Evolutionary conservation across 2,888 invertebrate species (phyloP).

Genomic region (Pseudococcus longispinus): DNA sequence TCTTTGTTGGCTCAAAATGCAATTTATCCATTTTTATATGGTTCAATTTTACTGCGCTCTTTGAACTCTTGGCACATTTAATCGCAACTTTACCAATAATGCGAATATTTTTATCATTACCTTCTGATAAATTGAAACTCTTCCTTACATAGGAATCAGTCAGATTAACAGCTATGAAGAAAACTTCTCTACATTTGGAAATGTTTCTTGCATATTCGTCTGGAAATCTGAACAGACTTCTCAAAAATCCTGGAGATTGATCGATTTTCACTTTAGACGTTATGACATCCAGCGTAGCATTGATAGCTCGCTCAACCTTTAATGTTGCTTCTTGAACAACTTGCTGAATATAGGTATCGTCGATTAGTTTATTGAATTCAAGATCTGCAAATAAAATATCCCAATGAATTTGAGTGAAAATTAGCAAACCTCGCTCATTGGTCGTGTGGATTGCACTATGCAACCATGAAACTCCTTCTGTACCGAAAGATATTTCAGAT

Average conservation of each 20-base stretch:
- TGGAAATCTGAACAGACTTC: slow-evolving; percentile 71
- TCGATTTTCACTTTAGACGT: not conserved
- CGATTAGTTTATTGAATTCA: not conserved
- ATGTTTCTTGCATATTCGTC: slow-evolving; percentile 83
- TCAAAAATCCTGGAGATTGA: not conserved
- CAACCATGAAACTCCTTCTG: too few species aligned
- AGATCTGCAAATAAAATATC: not conserved
- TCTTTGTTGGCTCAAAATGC: too few species aligned
- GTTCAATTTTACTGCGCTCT: too few species aligned
- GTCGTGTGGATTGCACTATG: not conserved
- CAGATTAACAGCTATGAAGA: slow-evolving; percentile 87
- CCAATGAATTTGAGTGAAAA: not conserved
- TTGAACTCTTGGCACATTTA: too few species aligned
- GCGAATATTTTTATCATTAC: too few species aligned
- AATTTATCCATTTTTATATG: too few species aligned
- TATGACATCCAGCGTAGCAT: not conserved
- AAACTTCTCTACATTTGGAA: slow-evolving; percentile 93
- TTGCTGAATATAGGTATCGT: not conserved
- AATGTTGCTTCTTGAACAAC: not conserved
- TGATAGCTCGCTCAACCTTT: not conserved
- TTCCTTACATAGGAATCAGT: slow-evolving; percentile 77
- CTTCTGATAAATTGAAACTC: not conserved
- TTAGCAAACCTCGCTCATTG: too few species aligned
- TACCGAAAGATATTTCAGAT: not conserved
- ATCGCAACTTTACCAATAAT: too few species aligned